A percentile compares a stretch with the other conserved stretches of the same genome.
phyloP scores from a whole-genome alignment of 2,113 vertebrate species.

The Syngnathus scovelli region DNA sequence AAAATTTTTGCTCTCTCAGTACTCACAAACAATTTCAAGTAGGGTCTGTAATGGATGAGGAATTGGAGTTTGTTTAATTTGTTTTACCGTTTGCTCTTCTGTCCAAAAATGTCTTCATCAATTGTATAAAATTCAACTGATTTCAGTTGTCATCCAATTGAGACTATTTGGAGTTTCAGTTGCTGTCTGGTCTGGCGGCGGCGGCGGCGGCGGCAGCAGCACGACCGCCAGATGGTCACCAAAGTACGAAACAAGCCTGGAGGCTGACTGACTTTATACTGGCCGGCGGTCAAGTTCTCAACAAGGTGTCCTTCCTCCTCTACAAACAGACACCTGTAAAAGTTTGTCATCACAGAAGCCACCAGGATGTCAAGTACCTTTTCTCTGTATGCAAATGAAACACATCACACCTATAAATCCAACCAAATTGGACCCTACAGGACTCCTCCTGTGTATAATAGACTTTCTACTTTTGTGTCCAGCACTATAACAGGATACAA shows the following conservation, averaged over 20 bases:
- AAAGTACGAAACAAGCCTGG: background rate
- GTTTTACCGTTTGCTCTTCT: background rate
- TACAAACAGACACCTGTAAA: background rate
- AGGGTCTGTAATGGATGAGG: conserved; percentile 9
- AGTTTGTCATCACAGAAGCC: background rate
- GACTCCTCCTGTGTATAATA: background rate
- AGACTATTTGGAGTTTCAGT: background rate
- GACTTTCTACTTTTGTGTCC: background rate
- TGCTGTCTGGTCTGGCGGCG: background rate
- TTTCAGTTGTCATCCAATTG: background rate
- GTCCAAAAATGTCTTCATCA: background rate
- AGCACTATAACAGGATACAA: background rate
- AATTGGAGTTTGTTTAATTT: conserved; percentile 14
- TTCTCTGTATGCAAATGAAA: background rate
- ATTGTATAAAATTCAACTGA: background rate
- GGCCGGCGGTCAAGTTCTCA: background rate
- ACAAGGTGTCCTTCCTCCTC: background rate
- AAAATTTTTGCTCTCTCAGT: background rate
- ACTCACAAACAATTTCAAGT: conserved; percentile 6
- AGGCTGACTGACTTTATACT: background rate
- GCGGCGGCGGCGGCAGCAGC: background rate
- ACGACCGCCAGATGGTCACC: background rate
- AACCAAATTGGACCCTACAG: background rate
- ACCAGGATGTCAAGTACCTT: background rate
- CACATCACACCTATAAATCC: background rate